Evolutionary conservation across 2,888 invertebrate genomes (phyloP).

Genomic region (Notodromas monacha): DNA sequence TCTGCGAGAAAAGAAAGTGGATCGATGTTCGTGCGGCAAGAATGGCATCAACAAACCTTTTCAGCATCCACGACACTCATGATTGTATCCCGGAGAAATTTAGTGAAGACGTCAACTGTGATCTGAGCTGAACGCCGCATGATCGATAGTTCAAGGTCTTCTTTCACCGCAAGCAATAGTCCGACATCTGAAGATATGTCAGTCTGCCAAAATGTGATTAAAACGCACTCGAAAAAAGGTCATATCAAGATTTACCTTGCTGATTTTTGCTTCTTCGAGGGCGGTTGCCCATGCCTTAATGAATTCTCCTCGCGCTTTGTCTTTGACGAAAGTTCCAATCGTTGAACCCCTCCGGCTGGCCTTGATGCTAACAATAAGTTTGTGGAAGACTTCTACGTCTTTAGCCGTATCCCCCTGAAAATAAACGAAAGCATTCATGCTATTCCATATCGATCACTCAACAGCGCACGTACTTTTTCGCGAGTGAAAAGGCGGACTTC

Average conservation of each 20-base stretch:
- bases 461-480: slow-evolving; percentile 45
- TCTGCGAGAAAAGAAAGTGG: slow-evolving; percentile 23
- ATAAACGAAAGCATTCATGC: slow-evolving; percentile 16
- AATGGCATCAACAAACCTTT: slow-evolving; percentile 24
- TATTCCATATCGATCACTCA: not conserved
- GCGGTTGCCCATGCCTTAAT: slow-evolving; percentile 59
- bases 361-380: slow-evolving; percentile 42
- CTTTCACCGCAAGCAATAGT: slow-evolving; percentile 66
- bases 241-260: no score
- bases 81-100: slow-evolving; percentile 82
- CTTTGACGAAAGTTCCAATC: slow-evolving; percentile 65
- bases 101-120: slow-evolving; percentile 75
- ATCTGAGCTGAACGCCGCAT: slow-evolving; percentile 73
- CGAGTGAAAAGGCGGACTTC: slow-evolving; percentile 50
- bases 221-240: slow-evolving; percentile 14
- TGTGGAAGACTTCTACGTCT: slow-evolving; percentile 43
- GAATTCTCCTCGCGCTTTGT: slow-evolving; percentile 70
- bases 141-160: slow-evolving; percentile 57
- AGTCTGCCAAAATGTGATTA: slow-evolving; percentile 11
- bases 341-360: slow-evolving; percentile 57
- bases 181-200: slow-evolving; percentile 60
- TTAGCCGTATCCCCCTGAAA: slow-evolving; percentile 49
- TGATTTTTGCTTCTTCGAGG: slow-evolving; percentile 41
- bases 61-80: slow-evolving; percentile 96
- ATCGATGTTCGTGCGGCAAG: not conserved